These are phyloP conservation scores for Drosophila erecta DNA, from an alignment of 1,140 invertebrate species.

Conservation along the genomic window DNA sequence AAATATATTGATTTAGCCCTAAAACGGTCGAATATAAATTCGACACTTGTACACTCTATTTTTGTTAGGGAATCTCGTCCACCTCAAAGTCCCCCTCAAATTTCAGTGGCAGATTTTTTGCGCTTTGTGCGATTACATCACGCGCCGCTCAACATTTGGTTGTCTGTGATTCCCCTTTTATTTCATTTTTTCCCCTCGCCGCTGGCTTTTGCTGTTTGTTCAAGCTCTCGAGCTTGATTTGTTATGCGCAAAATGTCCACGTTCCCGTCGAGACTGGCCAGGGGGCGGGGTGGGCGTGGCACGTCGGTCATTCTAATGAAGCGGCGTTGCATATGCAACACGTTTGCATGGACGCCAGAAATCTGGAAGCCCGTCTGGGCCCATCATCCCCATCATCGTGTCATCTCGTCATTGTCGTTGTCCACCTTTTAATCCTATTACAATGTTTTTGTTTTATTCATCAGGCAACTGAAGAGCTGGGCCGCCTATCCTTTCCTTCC, in stretches of 20 bases:
- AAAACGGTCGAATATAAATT: too few relatives aligned
- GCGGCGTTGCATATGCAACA: slow-evolving; percentile 79
- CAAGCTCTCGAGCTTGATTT: slow-evolving; percentile 72
- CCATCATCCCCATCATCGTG: slow-evolving; percentile 38
- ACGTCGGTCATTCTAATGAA: slow-evolving; percentile 80
- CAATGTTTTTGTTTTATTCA: slow-evolving; percentile 81
- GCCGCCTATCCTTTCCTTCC: slow-evolving; percentile 17
- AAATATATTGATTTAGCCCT: too few relatives aligned
- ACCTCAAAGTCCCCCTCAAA: neutral
- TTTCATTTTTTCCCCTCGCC: slow-evolving; percentile 7
- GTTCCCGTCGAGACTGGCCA: slow-evolving; percentile 69
- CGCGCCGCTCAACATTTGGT: slow-evolving; percentile 75
- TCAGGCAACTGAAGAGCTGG: slow-evolving; percentile 42
- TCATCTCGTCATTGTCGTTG: slow-evolving; percentile 64
- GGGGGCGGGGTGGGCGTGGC: slow-evolving; percentile 45
- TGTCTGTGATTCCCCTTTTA: slow-evolving; percentile 74
- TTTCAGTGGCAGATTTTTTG: slow-evolving; percentile 7
- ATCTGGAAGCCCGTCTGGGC: slow-evolving; percentile 61
- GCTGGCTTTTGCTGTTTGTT: slow-evolving; percentile 36
- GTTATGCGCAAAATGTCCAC: slow-evolving; percentile 82
- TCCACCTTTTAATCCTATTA: slow-evolving; percentile 81
- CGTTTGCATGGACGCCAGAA: slow-evolving; percentile 70
- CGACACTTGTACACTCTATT: too few relatives aligned
- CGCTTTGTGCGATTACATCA: slow-evolving; percentile 74
- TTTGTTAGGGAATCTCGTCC: slow-evolving; percentile 32